Evolutionary conservation across 2,113 vertebrate genomes (phyloP).

Genomic region (Triplophysa tibetana): DNA sequence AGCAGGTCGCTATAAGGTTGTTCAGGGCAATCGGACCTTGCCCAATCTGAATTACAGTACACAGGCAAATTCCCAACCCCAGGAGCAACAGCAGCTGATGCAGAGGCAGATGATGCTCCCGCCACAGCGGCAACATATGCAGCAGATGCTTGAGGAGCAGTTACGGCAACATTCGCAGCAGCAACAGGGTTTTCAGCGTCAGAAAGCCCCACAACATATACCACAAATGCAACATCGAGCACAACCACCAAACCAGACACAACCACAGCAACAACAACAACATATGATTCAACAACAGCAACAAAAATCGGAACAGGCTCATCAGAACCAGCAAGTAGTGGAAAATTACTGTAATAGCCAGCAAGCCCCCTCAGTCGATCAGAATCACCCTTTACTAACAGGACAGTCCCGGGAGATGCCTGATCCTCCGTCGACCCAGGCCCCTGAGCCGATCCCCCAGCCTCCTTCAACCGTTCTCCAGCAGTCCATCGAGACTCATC

Average conservation of each 20-base stretch:
- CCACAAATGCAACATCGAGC: constrained; percentile 62
- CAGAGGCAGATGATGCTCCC: constrained; percentile 69
- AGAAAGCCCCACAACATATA: constrained; percentile 67
- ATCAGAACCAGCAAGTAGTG: constrained; percentile 70
- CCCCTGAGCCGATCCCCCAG: constrained; percentile 75
- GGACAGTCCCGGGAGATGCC: constrained; percentile 81
- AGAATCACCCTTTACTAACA: constrained; percentile 72
- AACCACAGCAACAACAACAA: constrained; percentile 55
- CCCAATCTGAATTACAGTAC: constrained; percentile 72
- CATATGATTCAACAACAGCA: constrained; percentile 64
- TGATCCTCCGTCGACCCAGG: constrained; percentile 67
- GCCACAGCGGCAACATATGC: constrained; percentile 58
- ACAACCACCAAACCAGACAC: constrained; percentile 59
- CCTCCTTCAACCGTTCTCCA: constrained; percentile 48
- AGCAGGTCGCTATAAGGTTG: constrained; percentile 81
- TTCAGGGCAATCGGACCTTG: constrained; percentile 77
- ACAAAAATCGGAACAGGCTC: constrained; percentile 51
- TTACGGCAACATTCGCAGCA: constrained; percentile 55
- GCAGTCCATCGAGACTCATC: constrained; percentile 58
- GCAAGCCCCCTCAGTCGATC: constrained; percentile 58
- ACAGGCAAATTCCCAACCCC: constrained; percentile 66
- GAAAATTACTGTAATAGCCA: constrained; percentile 64
- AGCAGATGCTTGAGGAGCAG: constrained; percentile 76
- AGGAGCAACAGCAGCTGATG: constrained; percentile 65
- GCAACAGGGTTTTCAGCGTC: constrained; percentile 65